phyloP scores from a whole-genome alignment of 1,140 invertebrate genomes.

The Solenopsis fugax region DNA sequence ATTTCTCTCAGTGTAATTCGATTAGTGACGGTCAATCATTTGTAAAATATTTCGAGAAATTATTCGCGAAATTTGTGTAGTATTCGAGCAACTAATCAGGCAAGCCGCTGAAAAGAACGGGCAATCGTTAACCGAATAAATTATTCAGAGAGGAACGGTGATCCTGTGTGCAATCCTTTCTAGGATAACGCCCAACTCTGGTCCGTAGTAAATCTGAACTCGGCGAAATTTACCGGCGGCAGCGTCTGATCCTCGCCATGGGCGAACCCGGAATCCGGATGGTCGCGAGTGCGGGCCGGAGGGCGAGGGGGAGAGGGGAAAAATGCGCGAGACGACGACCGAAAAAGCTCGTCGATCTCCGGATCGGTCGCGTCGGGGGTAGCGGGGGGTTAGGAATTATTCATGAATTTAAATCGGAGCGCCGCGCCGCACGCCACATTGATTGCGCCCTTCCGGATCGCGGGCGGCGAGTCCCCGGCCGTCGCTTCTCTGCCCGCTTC shows the following conservation, averaged over 20 bases:
- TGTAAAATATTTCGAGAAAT: neutral
- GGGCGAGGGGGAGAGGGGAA: neutral
- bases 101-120: neutral
- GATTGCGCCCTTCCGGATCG: conserved; percentile 77
- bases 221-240: conserved; percentile 35
- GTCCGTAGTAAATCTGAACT: conserved; percentile 32
- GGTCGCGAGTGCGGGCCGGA: neutral
- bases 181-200: conserved; percentile 18
- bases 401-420: conserved; percentile 83
- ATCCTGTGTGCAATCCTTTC: conserved; percentile 22
- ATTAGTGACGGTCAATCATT: neutral
- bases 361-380: conserved; percentile 18
- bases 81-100: neutral
- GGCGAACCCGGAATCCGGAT: conserved; percentile 18
- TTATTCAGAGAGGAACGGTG: conserved; percentile 32
- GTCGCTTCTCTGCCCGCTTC: neutral
- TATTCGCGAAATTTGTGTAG: neutral
- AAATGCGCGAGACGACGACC: conserved; percentile 20
- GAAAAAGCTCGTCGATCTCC: conserved; percentile 73
- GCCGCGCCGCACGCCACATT: conserved; percentile 80
- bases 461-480: conserved; percentile 36
- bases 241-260: neutral
- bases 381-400: conserved; percentile 77
- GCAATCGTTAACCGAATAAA: conserved; percentile 22
- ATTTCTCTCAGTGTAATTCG: neutral